Evolutionary conservation across 2,797 vertebrate species (phyloP), one percentile per base, ranked within the genome.

Genomic region (Sebastiscus tertius): DNA sequence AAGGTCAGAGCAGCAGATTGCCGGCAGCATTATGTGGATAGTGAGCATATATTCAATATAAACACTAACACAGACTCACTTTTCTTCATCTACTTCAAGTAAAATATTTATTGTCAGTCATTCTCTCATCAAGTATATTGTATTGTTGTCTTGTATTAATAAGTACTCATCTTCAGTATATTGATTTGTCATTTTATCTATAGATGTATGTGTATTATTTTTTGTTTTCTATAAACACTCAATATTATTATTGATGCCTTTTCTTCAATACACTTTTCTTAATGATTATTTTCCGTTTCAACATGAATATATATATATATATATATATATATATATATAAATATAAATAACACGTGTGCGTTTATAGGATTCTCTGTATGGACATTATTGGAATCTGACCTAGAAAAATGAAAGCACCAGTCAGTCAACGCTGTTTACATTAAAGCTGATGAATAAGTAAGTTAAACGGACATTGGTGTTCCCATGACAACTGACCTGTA

Each of bases 361-460:
- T 55, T 26, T 58, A 11, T 58, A 8, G 39, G 56, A 16, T 34
- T 29, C n/a, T 66, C 11, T 22, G 20, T 76, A 55, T 31, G 62
- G 7, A 55, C 24, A 62, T 42, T 12, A 22, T 9, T n/a, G 10
- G 33, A 75, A 29, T 12, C 70, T 74, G 64, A 78, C 63, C 69
- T 77, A 58, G 60, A 83, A 77, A 36, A 6, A 29, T 20, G 2
- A 2, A 2, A 10, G 46, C n/a, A 12, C 20, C 34, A 65, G 54
- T 63, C 61, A 29, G 67, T 69, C 52, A 42, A 29, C 56, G 20
- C 29, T 58, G 65, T 75, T 75, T 67, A 61, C 13, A 77, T 66
- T 60, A 73, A 71, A 63, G 14, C 36, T 55, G 42, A 80, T 69
- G 39, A 74, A 85, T 61, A 64, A 68, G 69, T 80, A 2, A 79